Evolutionary conservation across 1,140 invertebrate genomes (phyloP).

Genomic region (Eupristina koningsbergeri): DNA sequence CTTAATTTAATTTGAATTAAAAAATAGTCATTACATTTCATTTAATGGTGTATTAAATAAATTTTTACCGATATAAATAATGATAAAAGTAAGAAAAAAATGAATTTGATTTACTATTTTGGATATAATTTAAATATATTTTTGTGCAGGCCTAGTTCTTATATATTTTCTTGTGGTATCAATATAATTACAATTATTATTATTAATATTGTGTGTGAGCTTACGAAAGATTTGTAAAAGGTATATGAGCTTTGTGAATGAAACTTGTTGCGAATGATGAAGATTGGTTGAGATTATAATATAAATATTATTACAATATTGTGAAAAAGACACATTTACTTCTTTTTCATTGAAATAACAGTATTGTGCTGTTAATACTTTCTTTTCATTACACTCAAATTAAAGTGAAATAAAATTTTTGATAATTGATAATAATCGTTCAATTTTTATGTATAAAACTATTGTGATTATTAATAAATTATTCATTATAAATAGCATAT

Average conservation of each 20-base stretch:
- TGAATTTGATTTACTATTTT: constrained; percentile 47
- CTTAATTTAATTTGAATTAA: constrained; percentile 5
- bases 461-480: constrained; percentile 21
- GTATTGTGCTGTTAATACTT: constrained; percentile 59
- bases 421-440: neutral
- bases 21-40: constrained; percentile 24
- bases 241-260: constrained; percentile 52
- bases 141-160: constrained; percentile 58
- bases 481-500: neutral
- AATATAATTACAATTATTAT: constrained; percentile 56
- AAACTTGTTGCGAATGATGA: constrained; percentile 61
- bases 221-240: constrained; percentile 53
- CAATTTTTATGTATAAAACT: constrained; percentile 25
- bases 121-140: constrained; percentile 46
- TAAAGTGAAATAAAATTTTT: constrained; percentile 10
- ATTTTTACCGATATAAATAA: constrained; percentile 24
- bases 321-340: constrained; percentile 59
- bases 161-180: constrained; percentile 55
- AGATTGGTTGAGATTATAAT: constrained; percentile 64
- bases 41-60: constrained; percentile 19
- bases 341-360: constrained; percentile 67
- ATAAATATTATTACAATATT: constrained; percentile 63
- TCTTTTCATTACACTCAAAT: constrained; percentile 27
- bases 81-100: constrained; percentile 16
- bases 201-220: constrained; percentile 50